phyloP scores from a whole-genome alignment of 2,797 vertebrate genomes.

The Urophycis tenuis region DNA sequence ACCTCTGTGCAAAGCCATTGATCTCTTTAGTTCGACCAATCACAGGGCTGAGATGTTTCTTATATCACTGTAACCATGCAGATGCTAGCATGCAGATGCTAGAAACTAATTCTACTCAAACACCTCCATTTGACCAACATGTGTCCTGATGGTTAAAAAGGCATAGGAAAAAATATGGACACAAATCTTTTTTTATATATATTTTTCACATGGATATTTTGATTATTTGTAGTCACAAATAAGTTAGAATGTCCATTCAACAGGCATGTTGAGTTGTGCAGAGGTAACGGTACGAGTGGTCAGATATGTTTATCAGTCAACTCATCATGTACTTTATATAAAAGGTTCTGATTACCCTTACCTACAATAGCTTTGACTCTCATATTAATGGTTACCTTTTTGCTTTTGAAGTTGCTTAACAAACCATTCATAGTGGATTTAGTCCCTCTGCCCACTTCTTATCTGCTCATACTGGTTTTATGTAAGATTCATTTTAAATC shows the following conservation, averaged over 20 bases:
- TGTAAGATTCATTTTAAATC: neutral
- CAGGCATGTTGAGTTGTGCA: neutral
- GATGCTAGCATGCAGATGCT: neutral
- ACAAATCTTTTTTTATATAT: neutral
- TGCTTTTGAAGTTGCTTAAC: neutral
- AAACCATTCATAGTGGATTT: neutral
- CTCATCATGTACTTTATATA: conserved; percentile 2
- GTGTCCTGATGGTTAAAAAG: neutral
- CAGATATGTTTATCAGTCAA: neutral
- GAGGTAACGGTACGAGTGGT: neutral
- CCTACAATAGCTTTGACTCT: neutral
- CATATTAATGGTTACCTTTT: neutral
- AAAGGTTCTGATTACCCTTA: neutral
- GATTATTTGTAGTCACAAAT: neutral
- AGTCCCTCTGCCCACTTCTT: neutral
- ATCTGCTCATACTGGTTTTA: neutral
- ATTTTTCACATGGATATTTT: neutral
- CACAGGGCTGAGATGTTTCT: neutral
- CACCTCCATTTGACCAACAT: neutral
- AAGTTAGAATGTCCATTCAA: neutral
- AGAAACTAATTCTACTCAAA: neutral
- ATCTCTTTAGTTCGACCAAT: neutral
- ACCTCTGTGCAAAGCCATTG: neutral
- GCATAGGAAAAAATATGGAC: neutral
- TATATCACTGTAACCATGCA: neutral